Conservation (phyloP, 2,888 invertebrate genomes). For the Meghimatium bilineatum region DNA sequence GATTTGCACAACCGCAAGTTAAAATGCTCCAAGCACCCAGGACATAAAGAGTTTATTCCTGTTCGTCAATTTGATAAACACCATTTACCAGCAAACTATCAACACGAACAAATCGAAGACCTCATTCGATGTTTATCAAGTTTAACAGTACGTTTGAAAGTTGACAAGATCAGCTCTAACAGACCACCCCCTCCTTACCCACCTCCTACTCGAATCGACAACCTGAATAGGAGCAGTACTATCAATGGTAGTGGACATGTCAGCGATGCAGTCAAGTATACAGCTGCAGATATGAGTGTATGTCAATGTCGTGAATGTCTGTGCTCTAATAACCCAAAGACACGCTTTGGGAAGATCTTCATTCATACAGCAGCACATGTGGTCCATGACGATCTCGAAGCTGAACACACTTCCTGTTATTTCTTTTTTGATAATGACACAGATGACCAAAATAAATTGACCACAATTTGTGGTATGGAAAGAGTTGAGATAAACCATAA, state of each 20-base stretch:
- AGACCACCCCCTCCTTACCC: conserved; percentile 2
- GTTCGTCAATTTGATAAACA: not conserved
- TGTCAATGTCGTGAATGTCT: not conserved
- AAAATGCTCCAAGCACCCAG: not conserved
- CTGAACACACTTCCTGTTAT: not conserved
- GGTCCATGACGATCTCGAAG: not conserved
- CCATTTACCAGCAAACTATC: not conserved
- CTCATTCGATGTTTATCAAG: not conserved
- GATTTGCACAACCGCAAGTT: not conserved
- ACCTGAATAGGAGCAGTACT: not conserved
- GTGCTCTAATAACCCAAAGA: not conserved
- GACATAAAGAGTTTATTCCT: not conserved
- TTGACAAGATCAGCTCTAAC: not conserved
- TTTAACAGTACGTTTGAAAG: not conserved
- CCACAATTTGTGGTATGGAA: not conserved
- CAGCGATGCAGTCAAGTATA: not conserved
- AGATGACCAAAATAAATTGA: not conserved
- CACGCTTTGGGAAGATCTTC: not conserved
- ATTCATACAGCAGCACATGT: conserved; percentile 7
- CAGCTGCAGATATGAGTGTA: not conserved
- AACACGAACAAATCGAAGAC: not conserved
- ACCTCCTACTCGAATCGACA: not conserved
- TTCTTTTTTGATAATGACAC: not conserved
- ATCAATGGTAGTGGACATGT: conserved; percentile 1
- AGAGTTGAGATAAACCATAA: not conserved